Evolutionary conservation across 2,113 vertebrate species (phyloP).

Genomic region (Otus sunia): DNA sequence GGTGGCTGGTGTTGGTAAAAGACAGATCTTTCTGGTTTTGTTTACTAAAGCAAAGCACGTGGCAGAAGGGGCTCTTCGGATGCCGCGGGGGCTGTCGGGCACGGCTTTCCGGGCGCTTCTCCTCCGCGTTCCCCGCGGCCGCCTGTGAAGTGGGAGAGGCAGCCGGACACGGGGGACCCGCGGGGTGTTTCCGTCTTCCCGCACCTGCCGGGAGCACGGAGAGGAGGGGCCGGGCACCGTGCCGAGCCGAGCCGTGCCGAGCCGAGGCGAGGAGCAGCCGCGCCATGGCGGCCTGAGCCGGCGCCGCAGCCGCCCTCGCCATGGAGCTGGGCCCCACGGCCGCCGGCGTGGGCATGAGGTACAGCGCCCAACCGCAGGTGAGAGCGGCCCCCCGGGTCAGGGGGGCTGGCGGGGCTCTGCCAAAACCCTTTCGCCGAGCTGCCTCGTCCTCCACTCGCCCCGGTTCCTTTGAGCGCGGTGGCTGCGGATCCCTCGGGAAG

Average conservation of each 20-base stretch:
- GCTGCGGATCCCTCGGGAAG: background rate
- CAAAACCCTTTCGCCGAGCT: fast-evolving
- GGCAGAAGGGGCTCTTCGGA: background rate
- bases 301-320: background rate
- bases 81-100: background rate
- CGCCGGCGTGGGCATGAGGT: background rate
- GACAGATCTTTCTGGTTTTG: background rate
- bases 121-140: background rate
- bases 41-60: background rate
- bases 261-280: background rate
- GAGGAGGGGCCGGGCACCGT: background rate
- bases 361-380: slow-evolving; percentile 45
- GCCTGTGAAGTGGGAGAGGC: background rate
- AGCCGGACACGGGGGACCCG: background rate
- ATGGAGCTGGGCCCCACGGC: background rate
- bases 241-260: background rate
- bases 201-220: background rate
- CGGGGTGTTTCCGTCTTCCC: background rate
- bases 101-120: background rate
- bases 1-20: background rate
- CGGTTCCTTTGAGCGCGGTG: fast-evolving
- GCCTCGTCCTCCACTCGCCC: background rate
- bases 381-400: background rate
- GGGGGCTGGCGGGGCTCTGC: background rate
- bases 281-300: slow-evolving; percentile 9